phyloP scores from a whole-genome alignment of 2,113 vertebrate genomes.

The Antennarius striatus region DNA sequence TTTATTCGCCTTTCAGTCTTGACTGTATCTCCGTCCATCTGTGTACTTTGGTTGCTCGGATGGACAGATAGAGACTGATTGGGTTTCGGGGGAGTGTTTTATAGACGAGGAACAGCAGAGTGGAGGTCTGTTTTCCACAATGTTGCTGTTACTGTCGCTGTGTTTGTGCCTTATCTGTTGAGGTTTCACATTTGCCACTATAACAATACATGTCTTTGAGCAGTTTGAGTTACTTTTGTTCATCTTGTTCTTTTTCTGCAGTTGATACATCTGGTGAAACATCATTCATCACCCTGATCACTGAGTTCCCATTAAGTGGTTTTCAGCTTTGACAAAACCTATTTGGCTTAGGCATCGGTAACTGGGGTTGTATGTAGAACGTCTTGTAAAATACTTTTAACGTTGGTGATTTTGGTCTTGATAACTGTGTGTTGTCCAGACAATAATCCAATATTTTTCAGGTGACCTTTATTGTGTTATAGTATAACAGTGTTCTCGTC shows the following conservation, averaged over 20 bases:
- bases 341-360: constrained; percentile 1
- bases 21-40: constrained; percentile 46
- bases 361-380: neutral
- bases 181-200: constrained; percentile 55
- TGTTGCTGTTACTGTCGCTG: constrained; percentile 20
- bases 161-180: constrained; percentile 58
- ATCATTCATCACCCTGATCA: neutral
- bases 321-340: constrained; percentile 8
- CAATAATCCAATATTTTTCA: too few relatives aligned
- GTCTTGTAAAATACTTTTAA: neutral
- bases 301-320: constrained; percentile 10
- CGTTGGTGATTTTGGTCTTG: neutral
- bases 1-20: constrained; percentile 37
- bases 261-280: constrained; percentile 47
- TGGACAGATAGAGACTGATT: constrained; percentile 53
- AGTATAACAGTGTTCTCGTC: too few relatives aligned
- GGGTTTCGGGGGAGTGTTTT: constrained; percentile 11
- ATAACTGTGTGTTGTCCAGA: too few relatives aligned
- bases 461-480: too few relatives aligned
- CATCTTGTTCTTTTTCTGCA: constrained; percentile 50
- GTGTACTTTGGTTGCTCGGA: constrained; percentile 40
- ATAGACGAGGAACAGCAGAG: constrained; percentile 5
- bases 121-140: constrained; percentile 37
- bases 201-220: constrained; percentile 64
- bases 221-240: constrained; percentile 20